Evolutionary conservation across 2,797 vertebrate genomes (phyloP).

Genomic region (Labroides dimidiatus): DNA sequence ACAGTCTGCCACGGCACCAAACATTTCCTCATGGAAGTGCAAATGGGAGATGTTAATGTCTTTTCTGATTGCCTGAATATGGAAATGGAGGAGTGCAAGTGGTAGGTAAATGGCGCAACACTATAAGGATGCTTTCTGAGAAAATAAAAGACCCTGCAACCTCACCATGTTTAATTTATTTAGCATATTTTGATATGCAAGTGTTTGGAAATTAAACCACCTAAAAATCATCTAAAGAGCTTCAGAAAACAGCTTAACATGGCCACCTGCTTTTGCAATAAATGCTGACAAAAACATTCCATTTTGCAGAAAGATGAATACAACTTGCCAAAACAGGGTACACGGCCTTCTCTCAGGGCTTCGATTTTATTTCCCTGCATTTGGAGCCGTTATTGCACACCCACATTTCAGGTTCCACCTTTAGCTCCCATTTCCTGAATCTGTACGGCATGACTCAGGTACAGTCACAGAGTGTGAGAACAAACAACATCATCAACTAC

Average conservation of each 20-base stretch:
- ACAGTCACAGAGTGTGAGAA: constrained; percentile 64
- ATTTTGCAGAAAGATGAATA: constrained; percentile 28
- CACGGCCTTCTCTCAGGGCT: constrained; percentile 14
- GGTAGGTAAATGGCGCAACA: constrained; percentile 58
- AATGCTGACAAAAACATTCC: constrained; percentile 33
- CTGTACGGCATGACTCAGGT: constrained; percentile 72
- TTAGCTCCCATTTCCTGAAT: constrained; percentile 60
- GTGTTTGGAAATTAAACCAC: constrained; percentile 18
- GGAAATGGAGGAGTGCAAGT: constrained; percentile 69
- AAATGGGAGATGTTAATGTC: constrained; percentile 70
- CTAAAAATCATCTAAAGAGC: constrained; percentile 3
- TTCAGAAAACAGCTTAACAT: constrained; percentile 5
- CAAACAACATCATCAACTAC: constrained; percentile 75
- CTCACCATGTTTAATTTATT: constrained; percentile 29
- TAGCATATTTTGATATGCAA: constrained; percentile 18
- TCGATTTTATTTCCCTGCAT: constrained; percentile 49
- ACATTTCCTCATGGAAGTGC: constrained; percentile 61
- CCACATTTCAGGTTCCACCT: constrained; percentile 70
- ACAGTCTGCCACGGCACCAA: constrained; percentile 50
- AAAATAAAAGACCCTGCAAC: constrained; percentile 44
- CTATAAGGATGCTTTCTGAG: constrained; percentile 41
- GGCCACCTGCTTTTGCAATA: constrained; percentile 41
- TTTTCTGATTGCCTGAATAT: constrained; percentile 73
- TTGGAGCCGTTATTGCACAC: constrained; percentile 61
- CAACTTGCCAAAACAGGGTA: constrained; percentile 24